phyloP scores from a whole-genome alignment of 2,113 vertebrate species.

The Crotalus viridis region DNA sequence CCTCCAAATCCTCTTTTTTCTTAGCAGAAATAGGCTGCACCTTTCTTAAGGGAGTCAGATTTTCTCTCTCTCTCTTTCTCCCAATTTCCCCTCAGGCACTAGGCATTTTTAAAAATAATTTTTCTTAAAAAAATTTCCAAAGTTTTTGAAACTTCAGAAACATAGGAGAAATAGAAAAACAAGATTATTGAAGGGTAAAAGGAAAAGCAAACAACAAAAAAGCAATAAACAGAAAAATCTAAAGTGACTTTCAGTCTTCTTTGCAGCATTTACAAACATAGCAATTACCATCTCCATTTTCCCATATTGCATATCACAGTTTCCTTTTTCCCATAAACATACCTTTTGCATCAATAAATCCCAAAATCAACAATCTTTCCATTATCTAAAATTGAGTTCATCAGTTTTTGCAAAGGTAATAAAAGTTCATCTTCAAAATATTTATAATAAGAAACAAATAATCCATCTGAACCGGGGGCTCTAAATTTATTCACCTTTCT shows the following conservation, averaged over 20 bases:
- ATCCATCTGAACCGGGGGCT: not conserved
- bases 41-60: not conserved
- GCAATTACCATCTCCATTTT: not conserved
- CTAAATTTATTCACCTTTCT: not conserved
- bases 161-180: not conserved
- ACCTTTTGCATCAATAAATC: not conserved
- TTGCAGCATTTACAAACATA: not conserved
- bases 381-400: not conserved
- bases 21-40: not conserved
- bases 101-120: not conserved
- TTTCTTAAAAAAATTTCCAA: too few species aligned
- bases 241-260: not conserved
- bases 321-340: not conserved
- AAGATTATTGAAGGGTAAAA: not conserved
- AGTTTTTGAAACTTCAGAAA: not conserved
- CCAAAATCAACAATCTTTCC: not conserved
- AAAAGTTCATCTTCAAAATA: not conserved
- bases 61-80: not conserved
- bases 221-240: not conserved
- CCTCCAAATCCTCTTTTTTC: not conserved
- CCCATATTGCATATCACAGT: not conserved
- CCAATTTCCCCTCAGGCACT: not conserved
- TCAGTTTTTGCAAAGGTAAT: not conserved
- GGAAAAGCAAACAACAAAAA: not conserved
- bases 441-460: not conserved